A percentile compares a stretch with the other conserved stretches of the same genome.
Evolutionary conservation across 2,888 invertebrate species (phyloP).

Genomic region (Erebia palarica): DNA sequence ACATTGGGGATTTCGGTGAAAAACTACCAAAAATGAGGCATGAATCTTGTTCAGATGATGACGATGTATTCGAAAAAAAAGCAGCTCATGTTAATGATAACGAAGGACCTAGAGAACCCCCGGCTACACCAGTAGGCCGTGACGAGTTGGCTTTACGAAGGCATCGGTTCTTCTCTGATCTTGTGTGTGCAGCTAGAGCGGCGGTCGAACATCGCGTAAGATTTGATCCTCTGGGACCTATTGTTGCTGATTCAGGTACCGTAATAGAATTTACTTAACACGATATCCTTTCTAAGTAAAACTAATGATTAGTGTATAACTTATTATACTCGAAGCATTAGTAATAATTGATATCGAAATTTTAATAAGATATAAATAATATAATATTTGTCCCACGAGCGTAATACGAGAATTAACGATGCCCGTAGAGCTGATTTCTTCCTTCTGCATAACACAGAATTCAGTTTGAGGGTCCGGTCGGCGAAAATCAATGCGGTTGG

Average conservation of each 20-base stretch:
- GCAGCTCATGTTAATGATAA: slow-evolving; percentile 57
- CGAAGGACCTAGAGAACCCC: slow-evolving; percentile 84
- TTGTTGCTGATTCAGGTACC: slow-evolving; percentile 82
- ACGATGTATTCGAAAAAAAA: slow-evolving; percentile 84
- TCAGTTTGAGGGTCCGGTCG: slow-evolving; percentile 33
- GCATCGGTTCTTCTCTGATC: slow-evolving; percentile 90
- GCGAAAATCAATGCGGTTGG: slow-evolving; percentile 49
- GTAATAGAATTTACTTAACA: background rate
- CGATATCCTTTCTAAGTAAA: background rate
- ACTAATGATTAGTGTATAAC: no score
- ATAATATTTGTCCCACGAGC: background rate
- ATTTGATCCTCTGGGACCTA: slow-evolving; percentile 88
- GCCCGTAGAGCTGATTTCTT: slow-evolving; percentile 2
- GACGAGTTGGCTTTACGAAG: slow-evolving; percentile 89
- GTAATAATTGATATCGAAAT: no score
- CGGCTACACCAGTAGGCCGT: slow-evolving; percentile 89
- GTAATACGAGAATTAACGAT: background rate
- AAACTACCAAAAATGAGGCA: slow-evolving; percentile 50
- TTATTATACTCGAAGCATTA: no score
- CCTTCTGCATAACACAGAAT: slow-evolving; percentile 12
- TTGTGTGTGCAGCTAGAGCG: slow-evolving; percentile 87
- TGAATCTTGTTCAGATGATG: slow-evolving; percentile 71
- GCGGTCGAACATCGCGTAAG: slow-evolving; percentile 89
- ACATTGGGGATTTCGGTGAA: slow-evolving; percentile 62
- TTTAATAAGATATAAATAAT: background rate